Evolutionary conservation across 2,888 invertebrate genomes (phyloP).

Genomic region (Papilio gigon): DNA sequence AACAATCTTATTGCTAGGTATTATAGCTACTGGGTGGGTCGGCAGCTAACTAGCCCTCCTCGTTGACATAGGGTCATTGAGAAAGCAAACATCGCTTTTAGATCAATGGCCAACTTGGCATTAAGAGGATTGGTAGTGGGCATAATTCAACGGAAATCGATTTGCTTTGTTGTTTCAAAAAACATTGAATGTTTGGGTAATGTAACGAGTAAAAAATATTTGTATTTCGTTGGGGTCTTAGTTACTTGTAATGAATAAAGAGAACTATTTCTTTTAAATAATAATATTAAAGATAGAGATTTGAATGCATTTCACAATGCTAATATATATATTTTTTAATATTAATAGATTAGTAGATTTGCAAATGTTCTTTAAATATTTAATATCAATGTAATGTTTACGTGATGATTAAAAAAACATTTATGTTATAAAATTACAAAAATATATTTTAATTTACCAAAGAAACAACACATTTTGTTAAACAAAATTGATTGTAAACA

Average conservation of each 20-base stretch:
- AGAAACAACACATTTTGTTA: too few species aligned
- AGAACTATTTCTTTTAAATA: too few species aligned
- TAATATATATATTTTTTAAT: too few species aligned
- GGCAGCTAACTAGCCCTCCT: slow-evolving; percentile 50
- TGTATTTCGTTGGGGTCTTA: background rate
- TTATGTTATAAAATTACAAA: too few species aligned
- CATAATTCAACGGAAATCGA: slow-evolving; percentile 46
- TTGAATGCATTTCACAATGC: too few species aligned
- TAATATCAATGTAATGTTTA: too few species aligned
- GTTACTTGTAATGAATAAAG: background rate
- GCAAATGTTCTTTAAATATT: too few species aligned
- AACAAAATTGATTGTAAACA: too few species aligned
- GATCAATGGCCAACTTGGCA: slow-evolving; percentile 66
- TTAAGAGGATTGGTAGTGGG: slow-evolving; percentile 71
- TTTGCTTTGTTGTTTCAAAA: slow-evolving; percentile 38
- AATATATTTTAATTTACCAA: too few species aligned
- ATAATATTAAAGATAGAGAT: too few species aligned
- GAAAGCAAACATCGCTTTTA: slow-evolving; percentile 68
- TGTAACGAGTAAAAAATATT: background rate
- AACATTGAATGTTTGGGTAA: slow-evolving; percentile 17
- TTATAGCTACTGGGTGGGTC: slow-evolving; percentile 14
- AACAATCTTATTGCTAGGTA: background rate
- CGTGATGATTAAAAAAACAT: too few species aligned
- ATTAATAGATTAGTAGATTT: too few species aligned
- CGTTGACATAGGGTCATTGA: slow-evolving; percentile 65